These are phyloP conservation scores for Picathartes gymnocephalus DNA, from an alignment of 2,113 vertebrate species.

Conservation along the genomic window DNA sequence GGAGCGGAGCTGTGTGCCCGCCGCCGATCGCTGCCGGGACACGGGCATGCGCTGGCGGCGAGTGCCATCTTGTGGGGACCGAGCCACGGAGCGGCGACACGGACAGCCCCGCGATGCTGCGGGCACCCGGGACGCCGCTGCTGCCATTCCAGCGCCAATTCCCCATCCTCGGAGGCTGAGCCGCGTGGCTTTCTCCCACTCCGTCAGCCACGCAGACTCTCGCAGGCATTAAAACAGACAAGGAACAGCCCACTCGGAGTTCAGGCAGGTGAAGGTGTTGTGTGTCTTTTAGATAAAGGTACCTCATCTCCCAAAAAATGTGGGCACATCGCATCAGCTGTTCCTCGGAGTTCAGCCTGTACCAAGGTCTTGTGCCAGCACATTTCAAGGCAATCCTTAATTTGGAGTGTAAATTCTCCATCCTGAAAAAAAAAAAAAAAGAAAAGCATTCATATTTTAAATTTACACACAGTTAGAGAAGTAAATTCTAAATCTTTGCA, in stretches of 20 bases:
- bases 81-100: neutral
- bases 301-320: neutral
- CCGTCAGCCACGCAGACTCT: neutral
- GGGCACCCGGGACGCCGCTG: fast-evolving
- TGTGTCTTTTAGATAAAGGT: neutral
- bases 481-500: neutral
- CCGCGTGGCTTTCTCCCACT: fast-evolving
- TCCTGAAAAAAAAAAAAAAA: neutral
- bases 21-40: neutral
- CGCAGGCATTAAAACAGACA: fast-evolving
- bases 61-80: conserved; percentile 66
- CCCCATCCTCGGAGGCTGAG: neutral
- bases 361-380: neutral
- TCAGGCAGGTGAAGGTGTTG: neutral
- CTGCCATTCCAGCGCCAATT: fast-evolving
- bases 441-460: neutral
- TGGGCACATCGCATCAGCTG: neutral
- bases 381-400: neutral
- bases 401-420: neutral
- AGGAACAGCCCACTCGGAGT: fast-evolving
- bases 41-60: neutral
- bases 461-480: neutral
- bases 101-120: neutral
- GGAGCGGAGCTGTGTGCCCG: neutral
- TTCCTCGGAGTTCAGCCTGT: neutral